phyloP scores from a whole-genome alignment of 2,113 vertebrate species.

The Microcebus murinus region DNA sequence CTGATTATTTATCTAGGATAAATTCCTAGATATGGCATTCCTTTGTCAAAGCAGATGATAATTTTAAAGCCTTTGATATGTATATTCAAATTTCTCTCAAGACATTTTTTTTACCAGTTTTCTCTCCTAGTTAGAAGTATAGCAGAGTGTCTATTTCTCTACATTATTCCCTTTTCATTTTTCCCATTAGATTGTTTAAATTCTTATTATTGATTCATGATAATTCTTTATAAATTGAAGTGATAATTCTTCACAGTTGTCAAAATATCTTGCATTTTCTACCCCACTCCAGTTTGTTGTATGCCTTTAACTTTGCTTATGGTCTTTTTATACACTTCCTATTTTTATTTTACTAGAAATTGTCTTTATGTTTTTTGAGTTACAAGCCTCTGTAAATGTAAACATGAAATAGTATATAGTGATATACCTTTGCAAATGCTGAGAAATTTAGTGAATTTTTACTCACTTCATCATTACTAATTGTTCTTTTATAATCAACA shows the following conservation, averaged over 20 bases:
- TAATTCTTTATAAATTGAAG: slow-evolving; percentile 3
- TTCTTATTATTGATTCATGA: slow-evolving; percentile 7
- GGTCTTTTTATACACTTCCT: neutral
- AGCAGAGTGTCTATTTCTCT: neutral
- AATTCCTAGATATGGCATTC: neutral
- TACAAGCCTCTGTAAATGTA: neutral
- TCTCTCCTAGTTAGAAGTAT: neutral
- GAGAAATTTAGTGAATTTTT: slow-evolving; percentile 21
- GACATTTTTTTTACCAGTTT: neutral
- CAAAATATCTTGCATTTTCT: slow-evolving; percentile 27
- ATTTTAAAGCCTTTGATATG: neutral
- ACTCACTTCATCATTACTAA: neutral
- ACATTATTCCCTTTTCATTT: neutral
- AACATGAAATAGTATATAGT: neutral
- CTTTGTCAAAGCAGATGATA: neutral
- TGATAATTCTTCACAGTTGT: neutral
- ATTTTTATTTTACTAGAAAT: neutral
- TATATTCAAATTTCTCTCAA: neutral
- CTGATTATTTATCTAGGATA: neutral
- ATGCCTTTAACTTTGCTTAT: neutral
- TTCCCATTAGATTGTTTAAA: neutral
- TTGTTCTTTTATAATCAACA: neutral
- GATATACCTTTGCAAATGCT: neutral
- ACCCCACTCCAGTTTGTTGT: neutral
- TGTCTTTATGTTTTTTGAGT: neutral